Base-by-base conservation (phyloP, 92 coral and sea anemone genomes). In the Siderastrea radians region DNA sequence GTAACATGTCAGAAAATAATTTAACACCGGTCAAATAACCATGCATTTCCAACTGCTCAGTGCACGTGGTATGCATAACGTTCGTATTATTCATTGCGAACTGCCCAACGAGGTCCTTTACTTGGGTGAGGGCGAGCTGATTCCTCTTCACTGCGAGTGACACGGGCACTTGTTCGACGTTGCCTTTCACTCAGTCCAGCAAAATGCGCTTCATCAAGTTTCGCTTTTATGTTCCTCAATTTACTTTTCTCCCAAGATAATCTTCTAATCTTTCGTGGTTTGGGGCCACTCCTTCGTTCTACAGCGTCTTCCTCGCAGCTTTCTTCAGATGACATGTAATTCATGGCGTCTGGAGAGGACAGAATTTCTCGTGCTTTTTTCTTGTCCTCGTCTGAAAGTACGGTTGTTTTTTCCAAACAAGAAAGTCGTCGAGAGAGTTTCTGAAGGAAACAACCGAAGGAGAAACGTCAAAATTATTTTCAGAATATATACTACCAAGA, bases 41-140 rank as follows among this genome's bases (percentile, higher is more conserved):
- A 7, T 13, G 11, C 11, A 11, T 3, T 59, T 11, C 2, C 11
- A 59, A 59, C n/a, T n/a, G n/a, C n/a, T n/a, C n/a, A 59, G 11
- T 0, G 11, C 64, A 59, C 11, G 16, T 59, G 64, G 11, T 3
- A 13, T 59, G 64, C 3, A 59, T 11, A 59, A 11, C 2, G 11
- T 2, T 64, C 26, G 68, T 13, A 12, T 64, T 16, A 64, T 15
- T 64, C 68, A 7, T 43, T 64, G 68, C 68, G 68, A 3, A 64
- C 68, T 13, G 68, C 26, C 68, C 68, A 64, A 64, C 68, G 68
- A 12, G 68, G 68, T 15, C 68, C 68, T 15, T 64, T 64, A 64
- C 19, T 64, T 64, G 68, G 68, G 17, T 64, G 68, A 64, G 26
- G 68, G 26, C 68, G 68, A 13, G 68, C 5, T 64, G 68, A 64